phyloP scores from a whole-genome alignment of 1,140 invertebrate genomes.

The Drosophila punjabiensis region DNA sequence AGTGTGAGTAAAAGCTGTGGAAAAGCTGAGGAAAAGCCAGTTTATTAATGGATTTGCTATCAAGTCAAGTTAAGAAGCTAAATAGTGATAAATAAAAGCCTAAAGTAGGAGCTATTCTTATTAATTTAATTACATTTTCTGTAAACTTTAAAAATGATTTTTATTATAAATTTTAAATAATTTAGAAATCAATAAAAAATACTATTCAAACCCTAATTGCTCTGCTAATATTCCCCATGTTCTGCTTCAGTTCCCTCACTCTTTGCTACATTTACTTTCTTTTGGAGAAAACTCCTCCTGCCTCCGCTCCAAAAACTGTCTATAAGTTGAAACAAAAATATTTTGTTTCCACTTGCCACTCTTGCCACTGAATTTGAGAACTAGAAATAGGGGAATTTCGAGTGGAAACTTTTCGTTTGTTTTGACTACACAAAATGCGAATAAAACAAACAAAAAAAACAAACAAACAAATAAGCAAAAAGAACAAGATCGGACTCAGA shows the following conservation, averaged over 20 bases:
- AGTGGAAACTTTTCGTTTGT: slow-evolving; percentile 42
- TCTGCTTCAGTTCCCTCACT: not conserved
- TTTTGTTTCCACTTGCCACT: slow-evolving; percentile 14
- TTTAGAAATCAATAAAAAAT: not conserved
- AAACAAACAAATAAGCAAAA: slow-evolving; percentile 13
- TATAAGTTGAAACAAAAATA: slow-evolving; percentile 14
- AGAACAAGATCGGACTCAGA: slow-evolving; percentile 4
- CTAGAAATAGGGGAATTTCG: slow-evolving; percentile 12
- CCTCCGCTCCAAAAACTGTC: slow-evolving; percentile 4
- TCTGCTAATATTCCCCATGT: not conserved
- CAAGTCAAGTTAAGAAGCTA: not conserved
- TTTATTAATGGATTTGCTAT: slow-evolving; percentile 12
- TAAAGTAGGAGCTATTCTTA: not conserved
- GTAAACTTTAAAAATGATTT: not conserved
- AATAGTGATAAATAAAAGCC: not conserved
- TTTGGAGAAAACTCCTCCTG: not conserved
- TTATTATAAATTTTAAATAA: too few species aligned
- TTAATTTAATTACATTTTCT: not conserved
- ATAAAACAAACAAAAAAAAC: slow-evolving; percentile 2
- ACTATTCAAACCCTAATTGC: not conserved
- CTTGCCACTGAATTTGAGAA: not conserved
- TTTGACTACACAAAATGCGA: slow-evolving; percentile 38
- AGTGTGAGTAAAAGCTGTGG: not conserved
- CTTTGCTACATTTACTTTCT: not conserved
- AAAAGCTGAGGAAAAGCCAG: not conserved